A percentile compares a stretch with the other conserved stretches of the same genome.
Evolutionary conservation across 2,888 invertebrate species (phyloP).

Genomic region (Brenthis hecate): DNA sequence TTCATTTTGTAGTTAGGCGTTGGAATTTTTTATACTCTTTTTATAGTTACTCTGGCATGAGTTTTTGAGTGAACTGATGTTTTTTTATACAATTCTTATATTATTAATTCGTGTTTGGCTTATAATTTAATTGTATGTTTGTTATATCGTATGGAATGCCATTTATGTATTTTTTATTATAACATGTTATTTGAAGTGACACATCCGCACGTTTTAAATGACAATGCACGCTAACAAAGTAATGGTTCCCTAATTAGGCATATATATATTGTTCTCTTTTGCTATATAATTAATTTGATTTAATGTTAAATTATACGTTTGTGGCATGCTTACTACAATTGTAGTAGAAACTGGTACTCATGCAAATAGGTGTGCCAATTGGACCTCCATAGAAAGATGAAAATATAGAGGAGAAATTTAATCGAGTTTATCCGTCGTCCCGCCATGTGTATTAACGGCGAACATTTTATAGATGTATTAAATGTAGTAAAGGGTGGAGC

Average conservation of each 20-base stretch:
- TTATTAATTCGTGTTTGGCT: constrained; percentile 16
- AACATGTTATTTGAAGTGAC: constrained; percentile 1
- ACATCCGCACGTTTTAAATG: neutral
- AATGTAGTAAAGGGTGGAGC: neutral
- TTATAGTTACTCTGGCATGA: constrained; percentile 55
- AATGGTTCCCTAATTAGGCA: too few species aligned
- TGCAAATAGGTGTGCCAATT: neutral
- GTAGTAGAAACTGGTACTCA: neutral
- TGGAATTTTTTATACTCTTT: constrained; percentile 42
- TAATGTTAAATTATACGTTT: too few species aligned
- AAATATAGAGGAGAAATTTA: constrained; percentile 15
- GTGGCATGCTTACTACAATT: too few species aligned
- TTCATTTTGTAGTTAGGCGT: constrained; percentile 49
- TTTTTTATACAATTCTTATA: neutral
- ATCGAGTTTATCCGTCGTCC: constrained; percentile 8
- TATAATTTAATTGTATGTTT: constrained; percentile 1
- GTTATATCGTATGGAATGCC: constrained; percentile 7
- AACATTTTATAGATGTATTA: constrained; percentile 3
- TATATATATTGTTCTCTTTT: too few species aligned
- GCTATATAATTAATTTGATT: too few species aligned
- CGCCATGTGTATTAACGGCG: constrained; percentile 4
- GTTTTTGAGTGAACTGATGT: constrained; percentile 37
- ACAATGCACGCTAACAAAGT: neutral
- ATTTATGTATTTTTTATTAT: constrained; percentile 8
- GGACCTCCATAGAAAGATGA: constrained; percentile 6